Evolutionary conservation across 1,140 invertebrate species (phyloP).

Genomic region (Harlomillsia oculata): DNA sequence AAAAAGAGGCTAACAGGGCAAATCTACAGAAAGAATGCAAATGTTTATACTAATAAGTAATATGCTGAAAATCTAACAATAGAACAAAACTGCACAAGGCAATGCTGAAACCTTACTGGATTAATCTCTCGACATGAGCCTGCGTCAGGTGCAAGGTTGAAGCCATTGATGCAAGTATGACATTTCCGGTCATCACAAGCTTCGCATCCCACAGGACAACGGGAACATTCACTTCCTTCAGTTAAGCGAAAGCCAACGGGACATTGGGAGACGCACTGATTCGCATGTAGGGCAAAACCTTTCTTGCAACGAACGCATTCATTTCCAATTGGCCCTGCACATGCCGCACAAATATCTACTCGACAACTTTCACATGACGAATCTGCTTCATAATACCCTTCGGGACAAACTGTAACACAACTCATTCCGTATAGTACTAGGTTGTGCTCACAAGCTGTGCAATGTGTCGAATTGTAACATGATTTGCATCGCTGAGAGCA

Average conservation of each 20-base stretch:
- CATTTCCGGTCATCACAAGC: conserved; percentile 47
- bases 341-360: conserved; percentile 45
- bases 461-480: conserved; percentile 66
- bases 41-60: not conserved
- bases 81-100: too few relatives aligned
- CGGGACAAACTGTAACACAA: conserved; percentile 69
- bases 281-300: conserved; percentile 64
- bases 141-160: not conserved
- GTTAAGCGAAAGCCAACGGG: conserved; percentile 72
- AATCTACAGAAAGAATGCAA: conserved; percentile 4
- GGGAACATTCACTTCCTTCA: conserved; percentile 60
- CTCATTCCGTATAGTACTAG: conserved; percentile 66
- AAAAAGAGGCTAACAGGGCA: conserved; percentile 25
- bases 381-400: conserved; percentile 63
- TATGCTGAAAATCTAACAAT: not conserved
- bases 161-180: conserved; percentile 10
- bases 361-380: conserved; percentile 30
- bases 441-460: conserved; percentile 72
- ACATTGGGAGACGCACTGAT: conserved; percentile 71
- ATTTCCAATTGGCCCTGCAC: conserved; percentile 63
- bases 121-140: conserved; percentile 9
- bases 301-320: conserved; percentile 71
- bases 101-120: conserved; percentile 25
- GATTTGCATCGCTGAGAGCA: conserved; percentile 70
- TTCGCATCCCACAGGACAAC: conserved; percentile 53